These are phyloP conservation scores for Thalassophryne amazonica DNA, from an alignment of 2,797 vertebrate species.

Conservation along the genomic window DNA sequence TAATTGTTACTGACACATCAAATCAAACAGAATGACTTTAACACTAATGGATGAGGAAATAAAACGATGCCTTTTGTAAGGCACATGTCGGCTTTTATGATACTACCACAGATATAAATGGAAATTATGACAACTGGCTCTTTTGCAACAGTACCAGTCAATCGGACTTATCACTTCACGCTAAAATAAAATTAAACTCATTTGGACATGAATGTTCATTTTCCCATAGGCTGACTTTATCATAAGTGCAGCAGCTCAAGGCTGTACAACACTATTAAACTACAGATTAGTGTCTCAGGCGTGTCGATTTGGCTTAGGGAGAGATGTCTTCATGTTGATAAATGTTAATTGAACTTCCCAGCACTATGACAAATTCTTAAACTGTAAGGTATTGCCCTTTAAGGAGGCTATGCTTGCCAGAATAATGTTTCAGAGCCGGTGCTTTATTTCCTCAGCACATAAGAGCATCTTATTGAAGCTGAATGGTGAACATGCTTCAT, in stretches of 20 bases:
- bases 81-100: no score
- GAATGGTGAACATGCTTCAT: slow-evolving; percentile 22
- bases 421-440: background rate
- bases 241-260: background rate
- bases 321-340: background rate
- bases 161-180: no score
- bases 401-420: background rate
- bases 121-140: no score
- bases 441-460: background rate
- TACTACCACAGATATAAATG: no score
- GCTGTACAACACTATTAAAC: background rate
- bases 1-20: no score
- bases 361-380: background rate
- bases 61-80: no score
- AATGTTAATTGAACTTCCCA: slow-evolving; percentile 1
- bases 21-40: no score
- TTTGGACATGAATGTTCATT: background rate
- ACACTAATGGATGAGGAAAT: no score
- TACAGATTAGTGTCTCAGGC: background rate
- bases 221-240: background rate
- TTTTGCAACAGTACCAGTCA: no score
- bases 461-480: slow-evolving; percentile 1
- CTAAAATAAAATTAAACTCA: background rate
- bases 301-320: background rate
- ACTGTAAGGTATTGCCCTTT: background rate